These are phyloP conservation scores for Spheniscus mendiculus DNA, from an alignment of 2,113 vertebrate species.

Conservation along the genomic window DNA sequence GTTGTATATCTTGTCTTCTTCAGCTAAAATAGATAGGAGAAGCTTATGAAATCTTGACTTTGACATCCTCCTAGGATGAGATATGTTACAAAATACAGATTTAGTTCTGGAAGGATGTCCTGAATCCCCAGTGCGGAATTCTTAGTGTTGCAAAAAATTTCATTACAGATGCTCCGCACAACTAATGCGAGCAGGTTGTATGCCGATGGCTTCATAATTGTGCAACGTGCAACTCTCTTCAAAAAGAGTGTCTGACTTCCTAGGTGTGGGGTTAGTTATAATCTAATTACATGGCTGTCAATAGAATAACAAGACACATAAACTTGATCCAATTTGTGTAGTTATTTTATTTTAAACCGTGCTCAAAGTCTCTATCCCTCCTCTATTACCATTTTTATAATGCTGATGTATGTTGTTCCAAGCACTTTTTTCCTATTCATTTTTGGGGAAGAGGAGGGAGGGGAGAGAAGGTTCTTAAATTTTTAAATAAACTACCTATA, in stretches of 20 bases:
- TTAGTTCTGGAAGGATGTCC: not conserved
- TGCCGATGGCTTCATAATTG: not conserved
- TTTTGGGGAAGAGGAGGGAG: not conserved
- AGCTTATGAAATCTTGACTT: not conserved
- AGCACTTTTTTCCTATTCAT: not conserved
- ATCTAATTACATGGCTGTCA: not conserved
- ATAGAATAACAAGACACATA: not conserved
- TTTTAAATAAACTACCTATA: not conserved
- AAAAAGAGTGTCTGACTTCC: not conserved
- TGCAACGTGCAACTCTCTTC: not conserved
- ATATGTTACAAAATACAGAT: not conserved
- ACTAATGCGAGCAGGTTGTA: not conserved
- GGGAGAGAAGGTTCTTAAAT: not conserved
- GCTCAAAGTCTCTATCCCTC: not conserved
- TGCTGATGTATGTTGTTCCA: not conserved
- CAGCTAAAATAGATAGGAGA: not conserved
- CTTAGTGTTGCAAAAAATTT: not conserved
- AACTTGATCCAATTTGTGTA: not conserved
- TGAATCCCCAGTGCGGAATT: not conserved
- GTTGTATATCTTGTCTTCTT: not conserved
- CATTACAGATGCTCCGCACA: not conserved
- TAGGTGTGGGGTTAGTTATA: not conserved
- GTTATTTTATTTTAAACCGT: not conserved
- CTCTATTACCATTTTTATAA: not conserved
- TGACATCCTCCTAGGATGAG: not conserved